These are phyloP conservation scores for Rhamnusium bicolor DNA, from an alignment of 2,888 invertebrate genomes.

Conservation along the genomic window DNA sequence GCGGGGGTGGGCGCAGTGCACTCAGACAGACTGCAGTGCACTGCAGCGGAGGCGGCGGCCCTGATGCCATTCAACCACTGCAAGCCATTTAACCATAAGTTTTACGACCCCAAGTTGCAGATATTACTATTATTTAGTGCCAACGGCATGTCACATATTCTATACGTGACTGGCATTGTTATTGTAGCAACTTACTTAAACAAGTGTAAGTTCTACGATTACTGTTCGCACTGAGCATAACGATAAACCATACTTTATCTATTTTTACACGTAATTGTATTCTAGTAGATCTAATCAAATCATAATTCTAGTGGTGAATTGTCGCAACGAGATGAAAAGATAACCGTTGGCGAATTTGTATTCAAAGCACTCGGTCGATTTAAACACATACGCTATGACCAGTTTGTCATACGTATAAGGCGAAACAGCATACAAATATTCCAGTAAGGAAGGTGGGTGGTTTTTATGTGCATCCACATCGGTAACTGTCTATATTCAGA, in stretches of 20 bases:
- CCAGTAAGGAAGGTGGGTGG: constrained; percentile 60
- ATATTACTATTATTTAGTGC: constrained; percentile 59
- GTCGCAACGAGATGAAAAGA: constrained; percentile 50
- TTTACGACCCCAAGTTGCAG: constrained; percentile 58
- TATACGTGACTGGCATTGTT: constrained; percentile 46
- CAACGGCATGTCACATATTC: constrained; percentile 45
- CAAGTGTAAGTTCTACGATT: constrained; percentile 23
- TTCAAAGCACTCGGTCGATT: constrained; percentile 56
- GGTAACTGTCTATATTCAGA: constrained; percentile 42
- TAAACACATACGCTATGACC: constrained; percentile 60
- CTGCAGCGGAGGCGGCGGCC: constrained; percentile 50
- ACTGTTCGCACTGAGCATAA: constrained; percentile 9
- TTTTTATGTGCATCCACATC: constrained; percentile 53
- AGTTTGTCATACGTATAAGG: constrained; percentile 65
- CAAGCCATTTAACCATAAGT: constrained; percentile 54
- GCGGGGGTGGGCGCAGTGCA: constrained; percentile 72
- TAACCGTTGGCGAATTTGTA: constrained; percentile 53
- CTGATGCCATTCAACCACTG: constrained; percentile 49
- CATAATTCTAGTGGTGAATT: constrained; percentile 40
- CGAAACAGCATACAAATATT: constrained; percentile 60
- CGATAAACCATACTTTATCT: constrained; percentile 18
- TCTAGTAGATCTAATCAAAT: constrained; percentile 45
- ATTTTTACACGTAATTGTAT: constrained; percentile 31
- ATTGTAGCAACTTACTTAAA: constrained; percentile 16
- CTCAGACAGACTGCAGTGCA: constrained; percentile 56